Percentiles rank a stretch among this genome's conserved stretches.
Evolutionary conservation across 1,140 invertebrate species (phyloP).

Genomic region (Chelonus insularis): DNA sequence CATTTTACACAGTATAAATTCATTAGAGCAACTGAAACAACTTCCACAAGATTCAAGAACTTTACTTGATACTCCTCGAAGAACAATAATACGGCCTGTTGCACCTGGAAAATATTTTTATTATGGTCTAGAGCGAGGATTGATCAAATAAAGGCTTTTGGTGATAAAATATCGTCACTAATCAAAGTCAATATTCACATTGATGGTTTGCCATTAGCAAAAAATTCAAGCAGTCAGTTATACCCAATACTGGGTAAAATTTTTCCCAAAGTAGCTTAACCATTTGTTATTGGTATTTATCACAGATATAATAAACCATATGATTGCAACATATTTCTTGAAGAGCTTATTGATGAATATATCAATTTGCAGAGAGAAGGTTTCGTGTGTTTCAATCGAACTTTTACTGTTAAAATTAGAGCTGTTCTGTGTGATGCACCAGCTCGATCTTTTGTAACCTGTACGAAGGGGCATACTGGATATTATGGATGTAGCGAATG

Average conservation of each 20-base stretch:
- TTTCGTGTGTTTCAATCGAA: conserved; percentile 16
- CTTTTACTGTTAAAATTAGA: not conserved
- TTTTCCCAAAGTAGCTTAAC: conserved; percentile 10
- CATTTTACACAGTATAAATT: too few relatives aligned
- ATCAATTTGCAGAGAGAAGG: conserved; percentile 26
- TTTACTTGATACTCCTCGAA: conserved; percentile 13
- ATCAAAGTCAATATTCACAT: conserved; percentile 29
- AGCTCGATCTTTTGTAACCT: conserved; percentile 25
- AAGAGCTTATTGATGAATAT: conserved; percentile 34
- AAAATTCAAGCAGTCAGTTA: conserved; percentile 31
- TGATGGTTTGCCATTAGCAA: conserved; percentile 35
- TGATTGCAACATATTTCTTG: conserved; percentile 29
- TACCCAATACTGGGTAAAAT: conserved; percentile 36
- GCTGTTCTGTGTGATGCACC: conserved; percentile 30
- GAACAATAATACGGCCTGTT: not conserved
- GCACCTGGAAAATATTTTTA: not conserved
- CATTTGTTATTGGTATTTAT: conserved; percentile 32
- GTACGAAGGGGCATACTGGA: conserved; percentile 26
- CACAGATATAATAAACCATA: conserved; percentile 33
- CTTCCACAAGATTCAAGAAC: conserved; percentile 13
- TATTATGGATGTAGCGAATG: conserved; percentile 29
- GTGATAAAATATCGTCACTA: not conserved
- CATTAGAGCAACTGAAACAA: too few relatives aligned
- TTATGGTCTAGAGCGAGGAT: not conserved
- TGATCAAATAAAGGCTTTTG: not conserved